Conservation (phyloP, 2,888 invertebrate genomes). For the Tachystola acroxantha region DNA sequence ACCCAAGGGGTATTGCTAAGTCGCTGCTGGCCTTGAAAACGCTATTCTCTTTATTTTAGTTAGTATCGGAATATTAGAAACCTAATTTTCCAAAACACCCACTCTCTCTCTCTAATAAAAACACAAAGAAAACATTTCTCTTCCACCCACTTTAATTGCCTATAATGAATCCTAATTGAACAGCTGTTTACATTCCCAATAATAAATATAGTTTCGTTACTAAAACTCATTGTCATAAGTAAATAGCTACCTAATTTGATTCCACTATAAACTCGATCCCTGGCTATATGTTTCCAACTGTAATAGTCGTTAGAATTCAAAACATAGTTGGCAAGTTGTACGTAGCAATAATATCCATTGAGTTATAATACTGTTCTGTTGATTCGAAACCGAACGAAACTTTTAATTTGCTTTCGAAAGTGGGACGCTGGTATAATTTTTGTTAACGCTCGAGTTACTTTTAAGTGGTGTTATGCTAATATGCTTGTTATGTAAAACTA, state of each 20-base stretch:
- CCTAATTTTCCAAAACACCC: too few species aligned
- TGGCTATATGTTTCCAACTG: background rate
- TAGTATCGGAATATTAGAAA: too few species aligned
- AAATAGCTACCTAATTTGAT: slow-evolving; percentile 2
- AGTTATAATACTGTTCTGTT: slow-evolving; percentile 7
- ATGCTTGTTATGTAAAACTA: too few species aligned
- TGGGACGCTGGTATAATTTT: slow-evolving; percentile 2
- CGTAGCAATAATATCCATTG: slow-evolving; percentile 4
- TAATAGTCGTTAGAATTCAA: background rate
- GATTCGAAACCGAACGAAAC: slow-evolving; percentile 1
- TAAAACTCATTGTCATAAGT: background rate
- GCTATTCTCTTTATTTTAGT: too few species aligned
- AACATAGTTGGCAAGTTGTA: slow-evolving; percentile 3
- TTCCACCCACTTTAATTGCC: too few species aligned
- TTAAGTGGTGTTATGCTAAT: background rate
- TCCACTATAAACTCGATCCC: background rate
- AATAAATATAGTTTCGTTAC: background rate
- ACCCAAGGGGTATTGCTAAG: too few species aligned
- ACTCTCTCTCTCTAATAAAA: too few species aligned
- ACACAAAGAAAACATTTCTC: too few species aligned
- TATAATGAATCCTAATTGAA: background rate
- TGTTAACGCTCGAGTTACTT: slow-evolving; percentile 1
- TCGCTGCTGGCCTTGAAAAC: too few species aligned
- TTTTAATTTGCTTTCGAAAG: slow-evolving; percentile 9
- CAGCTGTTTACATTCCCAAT: background rate